Conservation (phyloP, 2,797 vertebrate species). For the Melopsittacus undulatus region DNA sequence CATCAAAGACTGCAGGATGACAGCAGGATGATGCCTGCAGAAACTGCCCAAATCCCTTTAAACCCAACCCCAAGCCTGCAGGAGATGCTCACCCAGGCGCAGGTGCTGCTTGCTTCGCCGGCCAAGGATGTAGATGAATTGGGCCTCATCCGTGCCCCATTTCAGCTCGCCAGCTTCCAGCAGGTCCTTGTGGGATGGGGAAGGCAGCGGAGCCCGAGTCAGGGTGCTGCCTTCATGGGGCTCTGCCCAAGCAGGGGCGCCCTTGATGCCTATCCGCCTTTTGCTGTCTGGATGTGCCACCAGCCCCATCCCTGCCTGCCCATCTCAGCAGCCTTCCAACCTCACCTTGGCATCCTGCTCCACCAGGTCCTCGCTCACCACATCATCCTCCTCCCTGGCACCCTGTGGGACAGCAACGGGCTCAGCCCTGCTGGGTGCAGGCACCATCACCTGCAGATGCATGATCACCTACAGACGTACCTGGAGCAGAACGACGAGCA, state of each 20-base stretch:
- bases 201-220: neutral
- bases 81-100: constrained; percentile 82
- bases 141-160: constrained; percentile 95
- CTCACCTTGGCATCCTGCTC: constrained; percentile 90
- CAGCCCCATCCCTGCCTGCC: neutral
- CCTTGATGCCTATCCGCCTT: accelerated
- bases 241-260: neutral
- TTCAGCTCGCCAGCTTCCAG: constrained; percentile 91
- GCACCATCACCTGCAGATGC: neutral
- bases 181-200: constrained; percentile 80
- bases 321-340: neutral
- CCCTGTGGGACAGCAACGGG: constrained; percentile 76
- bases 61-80: neutral
- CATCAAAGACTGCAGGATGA: constrained; percentile 87
- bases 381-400: constrained; percentile 89
- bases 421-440: neutral
- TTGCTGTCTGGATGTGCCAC: neutral
- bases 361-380: constrained; percentile 90
- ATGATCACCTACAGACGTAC: constrained; percentile 64
- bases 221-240: neutral
- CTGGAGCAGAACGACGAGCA: constrained; percentile 94
- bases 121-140: constrained; percentile 95
- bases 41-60: neutral
- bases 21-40: neutral
- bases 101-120: constrained; percentile 93